phyloP scores from a whole-genome alignment of 2,113 vertebrate genomes.

The Peromyscus leucopus region DNA sequence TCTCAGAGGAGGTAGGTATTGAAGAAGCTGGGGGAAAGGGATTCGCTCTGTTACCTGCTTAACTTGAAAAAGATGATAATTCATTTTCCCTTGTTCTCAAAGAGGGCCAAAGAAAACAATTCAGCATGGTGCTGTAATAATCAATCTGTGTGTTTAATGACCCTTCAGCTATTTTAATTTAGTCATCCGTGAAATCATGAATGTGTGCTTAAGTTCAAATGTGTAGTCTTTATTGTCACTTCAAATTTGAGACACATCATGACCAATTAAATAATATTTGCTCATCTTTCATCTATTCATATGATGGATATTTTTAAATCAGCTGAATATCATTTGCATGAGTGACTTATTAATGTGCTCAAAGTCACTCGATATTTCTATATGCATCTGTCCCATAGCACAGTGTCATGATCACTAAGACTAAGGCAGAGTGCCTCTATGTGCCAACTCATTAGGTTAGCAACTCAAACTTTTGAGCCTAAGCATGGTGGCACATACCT shows the following conservation, averaged over 20 bases:
- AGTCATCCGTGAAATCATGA: conserved; percentile 60
- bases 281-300: conserved; percentile 31
- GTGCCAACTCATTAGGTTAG: neutral
- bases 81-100: conserved; percentile 60
- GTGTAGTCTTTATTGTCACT: conserved; percentile 10
- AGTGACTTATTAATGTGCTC: neutral
- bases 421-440: neutral
- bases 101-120: conserved; percentile 66
- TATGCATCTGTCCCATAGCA: neutral
- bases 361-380: neutral
- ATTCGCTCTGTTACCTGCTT: conserved; percentile 43
- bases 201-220: conserved; percentile 47
- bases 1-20: conserved; percentile 63
- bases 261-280: conserved; percentile 47
- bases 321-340: neutral
- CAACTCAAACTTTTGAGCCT: neutral
- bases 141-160: conserved; percentile 60
- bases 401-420: neutral
- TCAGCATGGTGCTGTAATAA: conserved; percentile 28
- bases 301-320: neutral
- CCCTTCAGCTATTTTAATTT: conserved; percentile 55
- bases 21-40: conserved; percentile 62
- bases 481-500: neutral
- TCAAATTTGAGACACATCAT: conserved; percentile 22
- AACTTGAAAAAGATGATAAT: conserved; percentile 55